phyloP scores from a whole-genome alignment of 2,113 vertebrate species.

The Coturnix japonica region DNA sequence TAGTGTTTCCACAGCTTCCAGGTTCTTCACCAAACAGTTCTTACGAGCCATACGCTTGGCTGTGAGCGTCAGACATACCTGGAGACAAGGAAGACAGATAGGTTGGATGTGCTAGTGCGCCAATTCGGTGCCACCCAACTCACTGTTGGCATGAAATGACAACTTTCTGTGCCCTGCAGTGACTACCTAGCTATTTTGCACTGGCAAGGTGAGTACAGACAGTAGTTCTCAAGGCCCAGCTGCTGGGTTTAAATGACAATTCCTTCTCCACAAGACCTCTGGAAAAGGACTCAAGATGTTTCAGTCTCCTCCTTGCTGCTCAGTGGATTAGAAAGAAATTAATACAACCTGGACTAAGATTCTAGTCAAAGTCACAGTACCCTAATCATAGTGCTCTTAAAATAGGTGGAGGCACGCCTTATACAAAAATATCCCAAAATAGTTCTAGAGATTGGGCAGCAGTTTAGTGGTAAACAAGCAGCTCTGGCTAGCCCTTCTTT shows the following conservation, averaged over 20 bases:
- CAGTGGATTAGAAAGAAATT: background rate
- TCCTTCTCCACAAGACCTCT: background rate
- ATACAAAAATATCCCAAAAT: background rate
- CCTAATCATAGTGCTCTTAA: background rate
- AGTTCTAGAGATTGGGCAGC: background rate
- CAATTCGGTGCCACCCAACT: background rate
- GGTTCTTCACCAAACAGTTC: slow-evolving; percentile 85
- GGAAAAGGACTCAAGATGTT: background rate
- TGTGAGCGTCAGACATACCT: slow-evolving; percentile 85
- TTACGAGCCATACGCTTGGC: slow-evolving; percentile 86
- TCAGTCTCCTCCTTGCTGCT: background rate
- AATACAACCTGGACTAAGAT: background rate
- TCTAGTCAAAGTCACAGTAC: background rate
- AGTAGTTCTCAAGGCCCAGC: background rate
- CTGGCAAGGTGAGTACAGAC: background rate
- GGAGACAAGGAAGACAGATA: background rate
- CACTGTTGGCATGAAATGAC: background rate
- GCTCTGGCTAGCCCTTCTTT: background rate
- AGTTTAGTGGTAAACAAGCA: background rate
- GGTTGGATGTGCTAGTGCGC: background rate
- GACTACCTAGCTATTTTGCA: background rate
- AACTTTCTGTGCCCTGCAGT: background rate
- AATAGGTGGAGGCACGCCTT: background rate
- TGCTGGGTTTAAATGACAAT: background rate
- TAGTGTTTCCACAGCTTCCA: slow-evolving; percentile 84